These are phyloP conservation scores for Ornithoptera priamus DNA, from an alignment of 2,888 invertebrate species.

Conservation along the genomic window DNA sequence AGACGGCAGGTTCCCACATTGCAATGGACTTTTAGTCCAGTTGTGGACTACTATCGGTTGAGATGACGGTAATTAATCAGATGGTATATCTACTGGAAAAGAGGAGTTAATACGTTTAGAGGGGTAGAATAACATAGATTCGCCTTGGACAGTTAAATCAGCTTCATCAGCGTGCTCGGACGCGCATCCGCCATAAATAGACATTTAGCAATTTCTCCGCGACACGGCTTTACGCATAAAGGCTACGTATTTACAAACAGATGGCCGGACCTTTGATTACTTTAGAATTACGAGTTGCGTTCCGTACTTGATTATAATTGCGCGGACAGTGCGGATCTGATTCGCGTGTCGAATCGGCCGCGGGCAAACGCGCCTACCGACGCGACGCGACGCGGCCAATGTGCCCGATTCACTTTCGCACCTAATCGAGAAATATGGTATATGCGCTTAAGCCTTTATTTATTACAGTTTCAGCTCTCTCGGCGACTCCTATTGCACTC, in stretches of 20 bases:
- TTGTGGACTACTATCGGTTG: too few relatives aligned
- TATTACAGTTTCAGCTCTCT: constrained; percentile 70
- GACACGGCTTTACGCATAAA: constrained; percentile 30
- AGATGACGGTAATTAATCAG: too few relatives aligned
- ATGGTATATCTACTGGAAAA: neutral
- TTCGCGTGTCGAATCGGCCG: constrained; percentile 75
- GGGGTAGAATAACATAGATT: neutral
- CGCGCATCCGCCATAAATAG: constrained; percentile 39
- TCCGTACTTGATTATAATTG: constrained; percentile 77
- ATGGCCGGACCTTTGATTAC: constrained; percentile 71
- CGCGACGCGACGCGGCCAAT: constrained; percentile 25
- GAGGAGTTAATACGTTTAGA: neutral
- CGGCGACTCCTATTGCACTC: constrained; percentile 73
- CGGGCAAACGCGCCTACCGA: constrained; percentile 54
- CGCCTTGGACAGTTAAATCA: constrained; percentile 5
- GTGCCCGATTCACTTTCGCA: constrained; percentile 63
- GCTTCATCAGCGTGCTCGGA: constrained; percentile 2
- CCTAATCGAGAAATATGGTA: constrained; percentile 80
- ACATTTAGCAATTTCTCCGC: constrained; percentile 42
- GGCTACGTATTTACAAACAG: constrained; percentile 54
- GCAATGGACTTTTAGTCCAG: too few relatives aligned
- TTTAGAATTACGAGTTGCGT: constrained; percentile 75
- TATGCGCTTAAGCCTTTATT: constrained; percentile 76
- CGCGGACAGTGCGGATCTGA: constrained; percentile 73
- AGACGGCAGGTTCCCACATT: too few relatives aligned